Base-by-base conservation (phyloP, 2,797 vertebrate genomes). In the Xiphophorus birchmanni region DNA sequence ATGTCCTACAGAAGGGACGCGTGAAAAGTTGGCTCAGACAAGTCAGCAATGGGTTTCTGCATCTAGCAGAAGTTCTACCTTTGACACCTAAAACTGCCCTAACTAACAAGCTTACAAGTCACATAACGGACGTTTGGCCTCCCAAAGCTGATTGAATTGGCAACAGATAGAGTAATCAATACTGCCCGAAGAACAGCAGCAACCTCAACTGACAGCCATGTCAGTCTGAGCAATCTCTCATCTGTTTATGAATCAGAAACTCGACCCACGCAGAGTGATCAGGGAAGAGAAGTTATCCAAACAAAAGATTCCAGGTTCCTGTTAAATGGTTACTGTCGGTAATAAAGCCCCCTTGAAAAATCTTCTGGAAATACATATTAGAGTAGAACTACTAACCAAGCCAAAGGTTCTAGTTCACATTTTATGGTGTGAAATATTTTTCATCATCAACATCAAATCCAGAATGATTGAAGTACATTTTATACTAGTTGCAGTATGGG, bases 221-320 rank as follows among this genome's bases (percentile, higher is more conserved):
- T n/a, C 47, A 48, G 35, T 17, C 71, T 67, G 47, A 86, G 47
- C 44, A 42, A 29, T 60, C 45, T 71, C 65, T 5, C 5, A 6
- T 71, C 37, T 45, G 48, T 73, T 45, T 47, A 29, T 71, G 17
- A 77, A 58, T 78, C 77, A 63, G 48, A 35, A 63, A 75, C 45
- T 32, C 29, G 26, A 15, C 54, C n/a, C 4, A 44, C 44, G 45
- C 32, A 63, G 32, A 63, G 15, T 35, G 45, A 52, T 60, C 15
- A 29, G 23, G 15, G 45, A 45, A 72, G 6, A 12, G 15, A 45
- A 72, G 42, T 45, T 26, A 72, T 26, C 1, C 0, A 12, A 29
- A 72, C 5, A 72, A 72, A 15, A 42, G 10, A 35, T 48, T 18
- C 50, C 9, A 37, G 21, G 29, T 45, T 72, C 12, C 69, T 45